Base-by-base conservation (phyloP, 2,797 vertebrate genomes). In the Thripadectes ignobilis region DNA sequence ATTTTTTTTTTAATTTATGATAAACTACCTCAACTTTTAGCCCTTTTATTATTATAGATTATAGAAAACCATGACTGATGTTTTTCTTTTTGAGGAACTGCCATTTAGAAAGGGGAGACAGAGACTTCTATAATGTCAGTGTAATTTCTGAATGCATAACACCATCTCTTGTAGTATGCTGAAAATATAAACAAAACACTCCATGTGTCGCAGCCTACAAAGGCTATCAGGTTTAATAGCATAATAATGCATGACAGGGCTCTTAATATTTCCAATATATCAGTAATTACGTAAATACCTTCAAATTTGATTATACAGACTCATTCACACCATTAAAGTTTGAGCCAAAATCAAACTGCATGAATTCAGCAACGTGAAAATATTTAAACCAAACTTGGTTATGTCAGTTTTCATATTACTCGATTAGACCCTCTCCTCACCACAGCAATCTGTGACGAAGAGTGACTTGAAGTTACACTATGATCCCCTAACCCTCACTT, bases 271-370 rank as follows among this genome's bases (percentile, higher is more conserved):
- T 87, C 49, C 2, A 30, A 77, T 88, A 61, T 23, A 89, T 87
- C 81, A 88, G 72, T 93, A 96, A 95, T 95, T 95, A 95, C 78
- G 84, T 46, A 95, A 94, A 94, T 93, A 62, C 15, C 22, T 89
- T 81, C 71, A 54, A 71, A 86, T 78, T 90, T 79, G 85, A 90
- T 86, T 94, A 88, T 55, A 86, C 43, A 77, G 54, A 69, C 34
- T 62, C 32, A 62, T 41, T 73, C 19, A 54, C 41, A 51, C 39
- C 93, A 63, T 8, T 67, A 62, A 85, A 51, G 20, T 52, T 67
- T 82, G 38, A 90, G 73, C 24, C 63, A 76, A 95, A 69, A 49
- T 92, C 66, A 57, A 67, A 57, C 21, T 59, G 2, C 9, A 6
- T 69, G 46, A 93, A 73, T 0, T 6, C 36, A 73, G 38, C 76